Evolutionary conservation across 1,140 invertebrate species (phyloP), one percentile per base, ranked within the genome.

Genomic region (Brachionus rubens): DNA sequence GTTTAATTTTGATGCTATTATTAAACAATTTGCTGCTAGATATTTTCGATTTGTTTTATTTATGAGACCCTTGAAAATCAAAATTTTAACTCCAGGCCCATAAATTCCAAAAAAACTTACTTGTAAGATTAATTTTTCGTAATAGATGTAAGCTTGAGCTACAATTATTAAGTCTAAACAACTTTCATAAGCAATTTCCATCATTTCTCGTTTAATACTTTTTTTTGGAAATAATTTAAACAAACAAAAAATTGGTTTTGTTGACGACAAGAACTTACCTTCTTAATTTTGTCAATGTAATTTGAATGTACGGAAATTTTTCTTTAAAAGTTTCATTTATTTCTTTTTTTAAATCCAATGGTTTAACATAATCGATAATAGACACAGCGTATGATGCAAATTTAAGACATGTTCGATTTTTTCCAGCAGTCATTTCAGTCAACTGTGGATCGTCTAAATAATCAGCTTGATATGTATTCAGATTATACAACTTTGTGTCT

Each of bases 311-410:
- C 0, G 95, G 95, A 86, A 97, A 98, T 81, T 93, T 93, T 80
- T 94, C 92, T 79, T 89, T 89, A 81, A 98, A 98, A 85, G 97
- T 96, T 81, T 97, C 94, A 85, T 98, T 98, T 0, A 98, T 86
- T 86, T 98, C 95, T 84, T 94, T 96, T 82, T 98, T 98, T 68
- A 98, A 85, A 85, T 96, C 94, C n/a, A 92, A 91, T 26, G 94
- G 93, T 80, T 92, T 90, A 1, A 96, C 93, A 83, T 98, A 97
- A 84, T 97, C 93, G 79, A 97, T 97, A 19, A 97, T 91, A 1
- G 94, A 97, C 4, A 90, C 89, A 89, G 96, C 92, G 80, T 96
- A 96, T 0, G 93, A 94, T 1, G 92, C 91, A 82, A 98, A 96
- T 2, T 92, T 94, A n/a, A 96, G 86, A 12, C 96, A 83, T 9